Percentiles rank a stretch among this genome's conserved stretches.
phyloP scores from a whole-genome alignment of 2,797 vertebrate species.

The Mycteria americana region DNA sequence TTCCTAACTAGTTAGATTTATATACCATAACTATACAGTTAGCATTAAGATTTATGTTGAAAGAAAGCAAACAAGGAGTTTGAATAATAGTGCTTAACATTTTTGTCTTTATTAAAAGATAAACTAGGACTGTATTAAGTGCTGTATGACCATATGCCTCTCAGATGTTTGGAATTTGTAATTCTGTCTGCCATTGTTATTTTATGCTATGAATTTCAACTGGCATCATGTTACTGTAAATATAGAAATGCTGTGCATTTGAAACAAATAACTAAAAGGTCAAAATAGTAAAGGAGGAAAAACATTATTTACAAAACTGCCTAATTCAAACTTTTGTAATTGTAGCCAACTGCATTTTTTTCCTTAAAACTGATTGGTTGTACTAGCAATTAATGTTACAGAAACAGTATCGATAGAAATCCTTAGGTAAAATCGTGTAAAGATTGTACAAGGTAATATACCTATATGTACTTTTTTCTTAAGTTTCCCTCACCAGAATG shows the following conservation, averaged over 20 bases:
- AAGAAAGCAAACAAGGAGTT: neutral
- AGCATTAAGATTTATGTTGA: neutral
- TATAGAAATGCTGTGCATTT: neutral
- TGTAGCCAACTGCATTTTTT: neutral
- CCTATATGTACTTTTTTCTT: neutral
- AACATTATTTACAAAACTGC: neutral
- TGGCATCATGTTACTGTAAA: neutral
- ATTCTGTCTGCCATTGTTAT: neutral
- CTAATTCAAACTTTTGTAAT: neutral
- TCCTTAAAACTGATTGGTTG: neutral
- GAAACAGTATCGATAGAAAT: neutral
- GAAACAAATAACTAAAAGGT: neutral
- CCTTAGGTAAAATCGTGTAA: neutral
- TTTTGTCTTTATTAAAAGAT: neutral
- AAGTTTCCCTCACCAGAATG: conserved; percentile 98
- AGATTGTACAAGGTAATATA: neutral
- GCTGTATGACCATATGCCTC: neutral
- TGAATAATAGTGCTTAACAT: neutral
- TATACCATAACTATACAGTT: neutral
- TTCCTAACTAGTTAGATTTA: neutral
- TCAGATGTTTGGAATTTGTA: neutral
- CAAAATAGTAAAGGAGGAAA: neutral
- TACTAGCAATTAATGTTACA: neutral
- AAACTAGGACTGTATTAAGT: neutral
- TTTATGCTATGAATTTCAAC: neutral